Conservation (phyloP, 2,888 invertebrate species). For the Carabus problematicus region DNA sequence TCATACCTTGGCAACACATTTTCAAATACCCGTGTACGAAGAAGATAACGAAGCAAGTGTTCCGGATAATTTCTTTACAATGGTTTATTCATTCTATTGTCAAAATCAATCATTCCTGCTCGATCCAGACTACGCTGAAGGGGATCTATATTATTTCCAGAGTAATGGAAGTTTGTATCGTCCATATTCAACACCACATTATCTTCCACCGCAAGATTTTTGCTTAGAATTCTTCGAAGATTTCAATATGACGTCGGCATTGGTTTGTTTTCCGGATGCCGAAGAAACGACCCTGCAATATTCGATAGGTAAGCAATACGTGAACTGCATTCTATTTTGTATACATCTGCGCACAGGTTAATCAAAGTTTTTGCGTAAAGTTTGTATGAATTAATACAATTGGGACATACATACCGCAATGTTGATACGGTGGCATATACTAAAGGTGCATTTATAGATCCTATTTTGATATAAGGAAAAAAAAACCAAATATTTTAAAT, state of each 20-base stretch:
- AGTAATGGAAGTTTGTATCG: constrained; percentile 23
- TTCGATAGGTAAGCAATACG: too few species aligned
- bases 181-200: background rate
- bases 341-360: too few species aligned
- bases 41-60: constrained; percentile 1
- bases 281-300: too few species aligned
- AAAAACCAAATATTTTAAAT: too few species aligned
- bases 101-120: constrained; percentile 10
- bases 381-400: too few species aligned
- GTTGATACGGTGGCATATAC: too few species aligned
- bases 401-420: too few species aligned
- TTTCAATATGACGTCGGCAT: background rate
- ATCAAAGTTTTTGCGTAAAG: too few species aligned
- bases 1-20: constrained; percentile 6
- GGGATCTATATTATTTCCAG: constrained; percentile 27
- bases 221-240: constrained; percentile 12
- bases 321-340: too few species aligned
- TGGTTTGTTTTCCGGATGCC: constrained; percentile 10
- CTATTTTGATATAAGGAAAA: too few species aligned
- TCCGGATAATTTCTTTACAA: constrained; percentile 2
- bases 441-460: too few species aligned
- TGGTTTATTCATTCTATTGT: constrained; percentile 17
- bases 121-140: constrained; percentile 4
- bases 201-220: constrained; percentile 6
- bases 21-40: constrained; percentile 5